Conservation (phyloP, 2,888 invertebrate genomes). For the Xylocampa areola region DNA sequence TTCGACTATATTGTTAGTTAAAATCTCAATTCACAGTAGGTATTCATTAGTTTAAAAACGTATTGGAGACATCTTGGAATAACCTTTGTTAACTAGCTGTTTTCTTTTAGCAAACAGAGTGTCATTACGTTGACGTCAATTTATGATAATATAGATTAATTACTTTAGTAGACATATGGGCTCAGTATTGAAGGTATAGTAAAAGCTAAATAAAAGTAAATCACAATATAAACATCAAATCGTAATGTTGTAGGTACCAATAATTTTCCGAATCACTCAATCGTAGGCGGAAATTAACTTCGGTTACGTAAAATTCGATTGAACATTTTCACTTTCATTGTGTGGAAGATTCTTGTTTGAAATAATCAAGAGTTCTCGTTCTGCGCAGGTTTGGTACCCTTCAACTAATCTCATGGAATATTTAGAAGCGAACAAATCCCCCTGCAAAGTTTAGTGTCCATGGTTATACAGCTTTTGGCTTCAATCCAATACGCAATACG, state of each 20-base stretch:
- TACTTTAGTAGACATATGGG: no score
- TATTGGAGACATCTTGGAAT: no score
- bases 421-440: slow-evolving; percentile 56
- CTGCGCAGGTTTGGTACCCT: slow-evolving; percentile 2
- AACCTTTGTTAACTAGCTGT: no score
- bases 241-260: slow-evolving; percentile 4
- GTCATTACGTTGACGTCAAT: no score
- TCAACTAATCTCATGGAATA: slow-evolving; percentile 47
- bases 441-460: slow-evolving; percentile 44
- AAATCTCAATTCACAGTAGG: no score
- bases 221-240: background rate
- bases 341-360: slow-evolving; percentile 14
- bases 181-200: no score
- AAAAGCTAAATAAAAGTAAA: background rate
- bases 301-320: slow-evolving; percentile 15
- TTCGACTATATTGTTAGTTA: no score
- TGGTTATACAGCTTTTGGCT: slow-evolving; percentile 50
- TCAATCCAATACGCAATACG: slow-evolving; percentile 54
- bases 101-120: no score
- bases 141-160: no score
- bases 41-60: no score
- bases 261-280: slow-evolving; percentile 36
- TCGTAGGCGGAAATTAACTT: slow-evolving; percentile 21
- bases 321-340: slow-evolving; percentile 39
- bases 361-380: slow-evolving; percentile 23